phyloP scores from a whole-genome alignment of 2,113 vertebrate species.

The Xenopus borealis region DNA sequence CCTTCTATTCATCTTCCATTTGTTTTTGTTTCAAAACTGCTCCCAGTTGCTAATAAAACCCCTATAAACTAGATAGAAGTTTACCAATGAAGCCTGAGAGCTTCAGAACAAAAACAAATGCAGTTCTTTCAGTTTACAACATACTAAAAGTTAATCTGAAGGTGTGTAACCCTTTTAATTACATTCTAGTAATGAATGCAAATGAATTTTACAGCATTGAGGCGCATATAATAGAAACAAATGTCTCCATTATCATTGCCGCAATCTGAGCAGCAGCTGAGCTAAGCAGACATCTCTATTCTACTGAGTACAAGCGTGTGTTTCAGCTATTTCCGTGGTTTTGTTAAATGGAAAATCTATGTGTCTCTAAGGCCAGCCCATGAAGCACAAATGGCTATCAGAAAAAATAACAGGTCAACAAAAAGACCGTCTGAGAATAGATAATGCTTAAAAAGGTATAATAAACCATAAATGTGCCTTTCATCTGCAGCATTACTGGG shows the following conservation, averaged over 20 bases:
- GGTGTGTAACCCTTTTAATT: too few relatives aligned
- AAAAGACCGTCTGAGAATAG: not conserved
- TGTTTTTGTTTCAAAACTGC: too few relatives aligned
- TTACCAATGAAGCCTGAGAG: too few relatives aligned
- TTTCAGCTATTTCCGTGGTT: conserved; percentile 8
- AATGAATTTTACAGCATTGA: too few relatives aligned
- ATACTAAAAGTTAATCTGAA: too few relatives aligned
- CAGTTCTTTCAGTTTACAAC: too few relatives aligned
- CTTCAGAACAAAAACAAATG: too few relatives aligned
- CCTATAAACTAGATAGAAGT: too few relatives aligned
- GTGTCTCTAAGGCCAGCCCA: not conserved
- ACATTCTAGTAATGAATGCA: too few relatives aligned
- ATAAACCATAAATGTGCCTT: conserved; percentile 2
- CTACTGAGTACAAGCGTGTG: not conserved
- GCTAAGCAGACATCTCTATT: conserved; percentile 14
- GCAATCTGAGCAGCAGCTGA: not conserved
- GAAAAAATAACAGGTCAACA: not conserved
- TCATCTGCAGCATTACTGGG: conserved; percentile 2
- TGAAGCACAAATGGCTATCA: conserved; percentile 4
- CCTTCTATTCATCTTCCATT: too few relatives aligned
- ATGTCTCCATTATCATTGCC: conserved; percentile 1
- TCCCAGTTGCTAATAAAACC: too few relatives aligned
- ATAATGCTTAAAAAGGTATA: conserved; percentile 1
- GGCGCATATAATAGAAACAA: too few relatives aligned
- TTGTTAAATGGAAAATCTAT: conserved; percentile 5